These are phyloP conservation scores for Drosophila sulfurigaster DNA, from an alignment of 1,140 invertebrate genomes.

Conservation along the genomic window DNA sequence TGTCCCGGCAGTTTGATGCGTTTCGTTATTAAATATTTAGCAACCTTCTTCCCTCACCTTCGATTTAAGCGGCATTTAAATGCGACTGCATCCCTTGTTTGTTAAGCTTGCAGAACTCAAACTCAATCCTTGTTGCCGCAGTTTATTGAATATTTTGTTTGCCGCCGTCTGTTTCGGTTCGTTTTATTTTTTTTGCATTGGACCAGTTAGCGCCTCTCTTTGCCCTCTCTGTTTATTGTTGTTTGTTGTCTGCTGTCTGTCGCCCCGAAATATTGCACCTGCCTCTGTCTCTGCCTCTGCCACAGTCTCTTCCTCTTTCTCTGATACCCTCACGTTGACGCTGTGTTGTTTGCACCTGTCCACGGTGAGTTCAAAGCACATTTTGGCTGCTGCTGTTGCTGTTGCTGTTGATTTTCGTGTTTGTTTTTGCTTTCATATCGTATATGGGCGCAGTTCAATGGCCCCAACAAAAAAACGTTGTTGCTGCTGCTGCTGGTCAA, in stretches of 20 bases:
- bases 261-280: slow-evolving; percentile 67
- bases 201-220: slow-evolving; percentile 61
- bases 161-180: slow-evolving; percentile 24
- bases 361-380: slow-evolving; percentile 63
- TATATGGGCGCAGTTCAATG: slow-evolving; percentile 59
- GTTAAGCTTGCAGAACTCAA: not conserved
- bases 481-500: slow-evolving; percentile 28
- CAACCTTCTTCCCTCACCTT: slow-evolving; percentile 6
- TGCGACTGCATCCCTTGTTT: slow-evolving; percentile 7
- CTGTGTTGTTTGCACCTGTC: slow-evolving; percentile 64
- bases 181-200: slow-evolving; percentile 13
- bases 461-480: slow-evolving; percentile 25
- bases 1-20: slow-evolving; percentile 59
- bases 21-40: slow-evolving; percentile 76
- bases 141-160: slow-evolving; percentile 56
- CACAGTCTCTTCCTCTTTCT: too few species aligned
- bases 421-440: slow-evolving; percentile 33
- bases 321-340: not conserved
- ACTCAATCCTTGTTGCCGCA: slow-evolving; percentile 41
- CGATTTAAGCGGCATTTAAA: slow-evolving; percentile 33
- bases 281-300: slow-evolving; percentile 18
- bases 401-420: slow-evolving; percentile 67
- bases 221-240: slow-evolving; percentile 8
- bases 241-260: slow-evolving; percentile 18
- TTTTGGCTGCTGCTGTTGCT: slow-evolving; percentile 21